These are phyloP conservation scores for Listronotus oregonensis DNA, from an alignment of 1,140 invertebrate genomes.

Conservation along the genomic window DNA sequence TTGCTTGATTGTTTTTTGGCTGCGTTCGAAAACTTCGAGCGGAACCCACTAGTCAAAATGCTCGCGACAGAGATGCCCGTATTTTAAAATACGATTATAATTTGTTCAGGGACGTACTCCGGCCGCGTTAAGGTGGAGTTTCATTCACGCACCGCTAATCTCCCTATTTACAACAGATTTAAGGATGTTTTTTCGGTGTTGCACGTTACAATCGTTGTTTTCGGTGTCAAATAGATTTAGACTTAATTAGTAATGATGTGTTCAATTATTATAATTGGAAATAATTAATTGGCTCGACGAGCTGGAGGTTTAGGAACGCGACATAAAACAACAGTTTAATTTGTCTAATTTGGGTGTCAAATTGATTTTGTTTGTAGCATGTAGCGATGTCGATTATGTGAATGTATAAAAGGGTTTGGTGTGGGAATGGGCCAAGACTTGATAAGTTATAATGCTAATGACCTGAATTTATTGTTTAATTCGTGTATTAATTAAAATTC, in stretches of 20 bases:
- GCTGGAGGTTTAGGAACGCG: slow-evolving; percentile 42
- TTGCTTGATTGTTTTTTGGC: slow-evolving; percentile 25
- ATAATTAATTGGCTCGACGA: slow-evolving; percentile 53
- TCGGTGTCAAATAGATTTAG: slow-evolving; percentile 50
- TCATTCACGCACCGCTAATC: slow-evolving; percentile 30
- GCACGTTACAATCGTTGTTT: slow-evolving; percentile 37
- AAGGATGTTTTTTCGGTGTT: slow-evolving; percentile 38
- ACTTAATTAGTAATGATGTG: slow-evolving; percentile 56
- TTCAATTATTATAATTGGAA: slow-evolving; percentile 56
- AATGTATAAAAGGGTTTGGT: slow-evolving; percentile 23
- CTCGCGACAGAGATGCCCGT: too few relatives aligned
- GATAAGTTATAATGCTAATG: slow-evolving; percentile 2
- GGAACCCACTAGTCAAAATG: background rate
- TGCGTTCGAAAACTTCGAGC: background rate
- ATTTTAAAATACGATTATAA: background rate
- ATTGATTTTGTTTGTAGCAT: slow-evolving; percentile 38
- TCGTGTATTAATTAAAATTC: too few relatives aligned
- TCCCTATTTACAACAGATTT: slow-evolving; percentile 30
- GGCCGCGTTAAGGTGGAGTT: slow-evolving; percentile 33
- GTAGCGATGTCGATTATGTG: slow-evolving; percentile 23
- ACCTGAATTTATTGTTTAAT: background rate
- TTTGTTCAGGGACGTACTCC: slow-evolving; percentile 10
- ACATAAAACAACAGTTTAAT: slow-evolving; percentile 45
- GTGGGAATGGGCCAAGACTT: background rate
- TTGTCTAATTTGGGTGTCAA: slow-evolving; percentile 43